phyloP scores from a whole-genome alignment of 1,140 invertebrate species.

The Pseudomyrmex gracilis region DNA sequence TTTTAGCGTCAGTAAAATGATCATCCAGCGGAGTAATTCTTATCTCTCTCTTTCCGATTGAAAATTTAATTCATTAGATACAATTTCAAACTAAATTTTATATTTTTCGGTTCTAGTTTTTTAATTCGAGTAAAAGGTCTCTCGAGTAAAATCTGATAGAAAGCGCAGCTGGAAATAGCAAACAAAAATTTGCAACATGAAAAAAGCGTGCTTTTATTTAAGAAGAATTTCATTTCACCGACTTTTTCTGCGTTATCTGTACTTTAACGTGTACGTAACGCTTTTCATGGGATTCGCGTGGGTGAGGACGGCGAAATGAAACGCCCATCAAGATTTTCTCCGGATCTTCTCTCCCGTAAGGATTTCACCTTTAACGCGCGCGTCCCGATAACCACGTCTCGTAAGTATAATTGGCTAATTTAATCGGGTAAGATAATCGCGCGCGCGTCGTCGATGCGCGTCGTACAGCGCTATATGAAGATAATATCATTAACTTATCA shows the following conservation, averaged over 20 bases:
- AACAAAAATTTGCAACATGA: background rate
- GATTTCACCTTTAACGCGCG: constrained; percentile 35
- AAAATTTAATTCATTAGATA: too few relatives aligned
- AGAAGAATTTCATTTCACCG: background rate
- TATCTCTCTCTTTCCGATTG: too few relatives aligned
- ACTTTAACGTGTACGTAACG: constrained; percentile 2
- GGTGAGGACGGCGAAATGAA: background rate
- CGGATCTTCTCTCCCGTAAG: background rate
- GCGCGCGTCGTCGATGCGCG: constrained; percentile 11
- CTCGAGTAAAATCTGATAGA: background rate
- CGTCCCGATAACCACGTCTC: constrained; percentile 14
- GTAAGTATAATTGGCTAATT: constrained; percentile 43
- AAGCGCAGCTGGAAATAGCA: background rate
- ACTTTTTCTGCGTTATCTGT: background rate
- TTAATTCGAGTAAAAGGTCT: background rate
- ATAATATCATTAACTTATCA: constrained; percentile 32
- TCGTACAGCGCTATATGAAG: background rate
- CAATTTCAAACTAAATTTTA: too few relatives aligned
- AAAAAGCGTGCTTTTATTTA: constrained; percentile 2
- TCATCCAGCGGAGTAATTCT: too few relatives aligned
- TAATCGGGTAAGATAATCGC: constrained; percentile 25
- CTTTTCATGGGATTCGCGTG: constrained; percentile 32
- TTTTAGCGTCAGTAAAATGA: too few relatives aligned
- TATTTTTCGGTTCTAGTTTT: too few relatives aligned
- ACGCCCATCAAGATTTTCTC: constrained; percentile 41